These are phyloP conservation scores for Selenia dentaria DNA, from an alignment of 2,888 invertebrate genomes.

Conservation along the genomic window DNA sequence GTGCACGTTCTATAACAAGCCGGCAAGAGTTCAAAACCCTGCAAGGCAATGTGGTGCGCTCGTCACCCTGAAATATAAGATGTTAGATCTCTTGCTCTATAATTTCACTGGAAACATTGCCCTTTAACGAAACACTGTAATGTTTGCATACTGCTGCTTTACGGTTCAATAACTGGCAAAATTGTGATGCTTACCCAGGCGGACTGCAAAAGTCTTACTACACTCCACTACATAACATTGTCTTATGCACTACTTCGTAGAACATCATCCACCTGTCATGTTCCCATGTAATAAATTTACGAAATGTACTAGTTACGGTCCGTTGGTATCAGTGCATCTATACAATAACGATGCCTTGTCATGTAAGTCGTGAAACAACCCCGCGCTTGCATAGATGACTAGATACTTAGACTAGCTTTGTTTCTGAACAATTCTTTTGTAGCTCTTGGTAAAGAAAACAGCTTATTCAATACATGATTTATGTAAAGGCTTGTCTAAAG, in stretches of 20 bases:
- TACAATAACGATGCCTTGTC: conserved; percentile 28
- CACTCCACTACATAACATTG: no score
- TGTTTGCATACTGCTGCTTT: no score
- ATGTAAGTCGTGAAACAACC: conserved; percentile 25
- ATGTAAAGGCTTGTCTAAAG: conserved; percentile 68
- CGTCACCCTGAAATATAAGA: no score
- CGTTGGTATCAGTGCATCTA: conserved; percentile 32
- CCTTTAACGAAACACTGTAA: no score
- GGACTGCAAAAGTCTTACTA: no score
- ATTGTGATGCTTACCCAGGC: no score
- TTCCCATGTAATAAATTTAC: conserved; percentile 32
- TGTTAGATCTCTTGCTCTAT: no score
- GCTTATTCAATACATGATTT: conserved; percentile 72
- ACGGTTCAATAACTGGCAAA: no score
- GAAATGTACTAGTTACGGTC: conserved; percentile 25
- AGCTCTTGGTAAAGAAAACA: conserved; percentile 51
- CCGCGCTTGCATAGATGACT: conserved; percentile 20
- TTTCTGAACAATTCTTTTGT: conserved; percentile 46
- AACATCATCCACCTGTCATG: conserved; percentile 32
- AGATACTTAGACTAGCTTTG: conserved; percentile 27
- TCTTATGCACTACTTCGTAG: background rate
- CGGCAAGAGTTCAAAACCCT: no score
- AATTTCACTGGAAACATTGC: no score
- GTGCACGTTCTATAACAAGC: no score
- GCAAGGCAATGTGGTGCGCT: no score